Base-by-base conservation (phyloP, 2,113 vertebrate species). In the Cardinalis cardinalis region DNA sequence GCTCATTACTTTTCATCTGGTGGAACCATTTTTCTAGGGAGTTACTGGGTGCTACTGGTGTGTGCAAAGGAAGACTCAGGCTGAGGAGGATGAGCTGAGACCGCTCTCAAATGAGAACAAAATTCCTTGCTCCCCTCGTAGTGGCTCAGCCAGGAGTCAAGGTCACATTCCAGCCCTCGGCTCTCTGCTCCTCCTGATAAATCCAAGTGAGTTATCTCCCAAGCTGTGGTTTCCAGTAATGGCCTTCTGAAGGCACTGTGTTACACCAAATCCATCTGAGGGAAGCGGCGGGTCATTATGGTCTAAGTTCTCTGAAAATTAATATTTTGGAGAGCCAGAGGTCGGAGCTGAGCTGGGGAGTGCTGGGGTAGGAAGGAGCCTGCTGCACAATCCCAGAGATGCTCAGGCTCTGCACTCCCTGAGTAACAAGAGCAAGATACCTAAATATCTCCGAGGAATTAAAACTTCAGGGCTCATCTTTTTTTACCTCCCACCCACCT, bases 381-480 rank as follows among this genome's bases (percentile, higher is more conserved):
- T 63, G 55, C 17, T 1, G 89, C 91, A 85, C 81, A 83, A 61
- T 80, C 85, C 38, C 14, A 2, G 89, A n/a, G 70, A 51, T 10
- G 41, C 73, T 89, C 84, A 38, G 70, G 87, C 78, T 86, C 79
- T 40, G 55, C 60, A 2, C 68, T 83, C 82, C 71, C 82, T 59
- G 83, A 88, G 84, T 86, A 93, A 83, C 94, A 91, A 53, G 94
- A 96, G 89, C 93, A 82, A 76, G 85, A 69, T 82, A 92, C 89
- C 89, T 92, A 95, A 94, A 93, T 94, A 95, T 91, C 95, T 95
- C 89, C 0, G 8, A 95, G 88, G 82, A 87, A 91, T 92, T 93
- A 73, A 94, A 94, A 93, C 93, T 94, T 89, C 91, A 94, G 94
- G 88, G 89, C 93, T 94, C 87, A 65, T 86, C 84, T 96, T 96